phyloP scores from a whole-genome alignment of 1,140 invertebrate species.

The Phenacoccus solenopsis region DNA sequence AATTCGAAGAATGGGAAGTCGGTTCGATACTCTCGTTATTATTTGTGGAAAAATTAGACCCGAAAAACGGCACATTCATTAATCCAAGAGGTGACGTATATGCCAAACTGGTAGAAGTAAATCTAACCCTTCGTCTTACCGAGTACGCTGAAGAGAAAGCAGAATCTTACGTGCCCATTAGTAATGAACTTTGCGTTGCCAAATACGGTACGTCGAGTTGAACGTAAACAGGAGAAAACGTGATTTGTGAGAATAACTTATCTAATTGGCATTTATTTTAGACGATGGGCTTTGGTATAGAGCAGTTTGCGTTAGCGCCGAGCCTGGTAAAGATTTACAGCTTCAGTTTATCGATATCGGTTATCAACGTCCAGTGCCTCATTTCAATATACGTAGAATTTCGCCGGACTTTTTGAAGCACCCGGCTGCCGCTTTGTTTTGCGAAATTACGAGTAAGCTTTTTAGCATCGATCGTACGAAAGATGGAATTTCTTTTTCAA shows the following conservation, averaged over 20 bases:
- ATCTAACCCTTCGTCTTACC: not conserved
- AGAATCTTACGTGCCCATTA: not conserved
- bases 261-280: not conserved
- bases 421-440: not conserved
- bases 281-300: not conserved
- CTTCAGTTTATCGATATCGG: not conserved
- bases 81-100: not conserved
- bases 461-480: not conserved
- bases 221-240: too few relatives aligned
- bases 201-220: not conserved
- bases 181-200: not conserved
- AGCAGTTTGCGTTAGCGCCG: not conserved
- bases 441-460: not conserved
- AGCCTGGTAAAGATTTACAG: not conserved
- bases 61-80: not conserved
- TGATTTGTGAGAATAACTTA: too few relatives aligned
- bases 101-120: not conserved
- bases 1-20: not conserved
- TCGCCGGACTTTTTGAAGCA: not conserved
- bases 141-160: not conserved
- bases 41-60: not conserved
- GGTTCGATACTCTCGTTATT: not conserved
- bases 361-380: not conserved
- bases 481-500: too few relatives aligned
- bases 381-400: not conserved